These are phyloP conservation scores for Brachypterus glaber DNA, from an alignment of 2,888 invertebrate genomes.

Conservation along the genomic window DNA sequence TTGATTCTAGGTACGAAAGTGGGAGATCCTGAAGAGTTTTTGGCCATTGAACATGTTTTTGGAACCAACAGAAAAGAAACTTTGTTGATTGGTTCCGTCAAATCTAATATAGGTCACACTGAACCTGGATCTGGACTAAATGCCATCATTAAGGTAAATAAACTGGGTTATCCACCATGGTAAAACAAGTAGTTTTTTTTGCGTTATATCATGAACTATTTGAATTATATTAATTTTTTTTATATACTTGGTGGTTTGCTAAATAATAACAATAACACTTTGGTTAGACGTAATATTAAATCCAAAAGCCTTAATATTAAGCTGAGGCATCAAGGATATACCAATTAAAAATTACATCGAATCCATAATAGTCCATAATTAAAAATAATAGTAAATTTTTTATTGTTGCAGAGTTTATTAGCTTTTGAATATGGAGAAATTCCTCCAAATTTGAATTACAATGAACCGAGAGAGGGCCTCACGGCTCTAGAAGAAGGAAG, in stretches of 20 bases:
- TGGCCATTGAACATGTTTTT: neutral
- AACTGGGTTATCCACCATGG: too few species aligned
- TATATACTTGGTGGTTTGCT: too few species aligned
- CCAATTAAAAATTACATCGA: too few species aligned
- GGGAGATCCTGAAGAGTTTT: conserved; percentile 80
- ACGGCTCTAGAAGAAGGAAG: conserved; percentile 10
- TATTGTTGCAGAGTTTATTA: conserved; percentile 11
- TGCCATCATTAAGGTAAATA: conserved; percentile 36
- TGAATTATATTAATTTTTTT: too few species aligned
- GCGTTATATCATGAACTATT: too few species aligned
- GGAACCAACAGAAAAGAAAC: conserved; percentile 37
- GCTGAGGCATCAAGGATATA: too few species aligned
- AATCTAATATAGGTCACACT: conserved; percentile 84
- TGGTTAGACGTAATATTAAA: too few species aligned
- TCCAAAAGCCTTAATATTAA: too few species aligned
- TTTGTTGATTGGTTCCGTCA: conserved; percentile 74
- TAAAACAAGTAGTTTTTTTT: too few species aligned
- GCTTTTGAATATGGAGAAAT: conserved; percentile 42
- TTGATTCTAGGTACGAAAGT: conserved; percentile 52
- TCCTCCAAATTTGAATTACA: conserved; percentile 49
- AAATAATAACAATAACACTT: too few species aligned
- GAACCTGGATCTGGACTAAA: conserved; percentile 76
- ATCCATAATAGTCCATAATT: too few species aligned
- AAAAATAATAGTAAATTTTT: too few species aligned
- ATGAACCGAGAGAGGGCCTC: conserved; percentile 35